These are phyloP conservation scores for Nephrocerus scutellatus DNA, from an alignment of 2,888 invertebrate species.

Conservation along the genomic window DNA sequence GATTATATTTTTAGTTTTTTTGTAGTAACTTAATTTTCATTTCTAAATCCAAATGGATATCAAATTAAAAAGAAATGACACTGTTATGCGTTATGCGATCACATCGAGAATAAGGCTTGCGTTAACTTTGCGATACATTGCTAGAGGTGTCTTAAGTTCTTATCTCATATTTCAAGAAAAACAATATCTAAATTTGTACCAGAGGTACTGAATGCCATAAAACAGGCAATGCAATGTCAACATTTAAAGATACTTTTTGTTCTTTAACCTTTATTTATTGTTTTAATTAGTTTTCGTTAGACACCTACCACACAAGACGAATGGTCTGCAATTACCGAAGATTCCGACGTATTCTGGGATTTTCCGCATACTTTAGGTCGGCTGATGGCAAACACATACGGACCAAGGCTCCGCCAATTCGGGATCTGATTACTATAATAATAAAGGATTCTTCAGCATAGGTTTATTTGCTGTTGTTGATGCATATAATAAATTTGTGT, in stretches of 20 bases:
- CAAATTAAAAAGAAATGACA: too few species aligned
- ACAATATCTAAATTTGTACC: background rate
- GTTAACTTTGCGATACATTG: too few species aligned
- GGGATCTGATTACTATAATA: constrained; percentile 1
- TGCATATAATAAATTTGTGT: too few species aligned
- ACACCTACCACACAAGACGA: constrained; percentile 2
- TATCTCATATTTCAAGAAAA: background rate
- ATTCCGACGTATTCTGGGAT: constrained; percentile 1
- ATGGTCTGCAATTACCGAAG: background rate
- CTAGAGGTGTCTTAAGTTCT: constrained; percentile 4
- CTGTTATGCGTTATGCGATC: too few species aligned
- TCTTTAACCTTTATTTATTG: too few species aligned
- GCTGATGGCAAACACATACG: constrained; percentile 2
- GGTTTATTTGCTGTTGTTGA: too few species aligned
- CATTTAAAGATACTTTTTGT: constrained; percentile 1
- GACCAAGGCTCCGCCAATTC: constrained; percentile 1
- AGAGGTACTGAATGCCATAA: constrained; percentile 1
- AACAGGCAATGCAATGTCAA: background rate
- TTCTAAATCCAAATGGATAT: too few species aligned
- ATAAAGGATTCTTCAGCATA: too few species aligned
- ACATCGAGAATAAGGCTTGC: too few species aligned
- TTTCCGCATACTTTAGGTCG: constrained; percentile 3
- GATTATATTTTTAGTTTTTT: too few species aligned
- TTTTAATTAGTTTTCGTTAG: too few species aligned
- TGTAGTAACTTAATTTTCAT: too few species aligned